A percentile compares a stretch with the other conserved stretches of the same genome.
Evolutionary conservation across 2,113 vertebrate genomes (phyloP).

Genomic region (Telmatochromis sp.): DNA sequence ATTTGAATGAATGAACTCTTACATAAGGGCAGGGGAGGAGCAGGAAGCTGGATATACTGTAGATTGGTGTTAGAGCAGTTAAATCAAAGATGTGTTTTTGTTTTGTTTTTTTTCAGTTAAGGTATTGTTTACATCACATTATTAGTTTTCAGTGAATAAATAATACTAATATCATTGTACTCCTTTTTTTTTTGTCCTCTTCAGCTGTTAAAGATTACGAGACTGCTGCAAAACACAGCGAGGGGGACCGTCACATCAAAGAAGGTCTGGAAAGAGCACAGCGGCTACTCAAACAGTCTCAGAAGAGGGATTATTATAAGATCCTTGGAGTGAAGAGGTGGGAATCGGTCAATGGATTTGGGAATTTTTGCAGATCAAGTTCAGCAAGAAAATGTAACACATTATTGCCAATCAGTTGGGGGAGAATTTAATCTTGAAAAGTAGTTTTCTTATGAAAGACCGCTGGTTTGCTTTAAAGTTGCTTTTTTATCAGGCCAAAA

Average conservation of each 20-base stretch:
- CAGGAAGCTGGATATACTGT: background rate
- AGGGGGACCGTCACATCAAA: slow-evolving; percentile 88
- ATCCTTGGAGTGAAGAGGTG: slow-evolving; percentile 98
- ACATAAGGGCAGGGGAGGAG: background rate
- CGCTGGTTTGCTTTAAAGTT: background rate
- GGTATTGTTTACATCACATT: background rate
- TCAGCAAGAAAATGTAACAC: background rate
- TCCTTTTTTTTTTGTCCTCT: background rate
- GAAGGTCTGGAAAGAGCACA: slow-evolving; percentile 93
- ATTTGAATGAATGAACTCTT: background rate
- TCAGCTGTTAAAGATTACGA: slow-evolving; percentile 93
- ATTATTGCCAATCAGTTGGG: background rate
- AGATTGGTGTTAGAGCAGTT: background rate
- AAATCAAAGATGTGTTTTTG: background rate
- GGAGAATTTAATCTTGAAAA: background rate
- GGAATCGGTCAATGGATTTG: background rate
- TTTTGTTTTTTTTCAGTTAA: fast-evolving
- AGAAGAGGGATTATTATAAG: slow-evolving; percentile 97
- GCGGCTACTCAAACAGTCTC: slow-evolving; percentile 89
- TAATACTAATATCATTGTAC: background rate
- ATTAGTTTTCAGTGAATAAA: background rate
- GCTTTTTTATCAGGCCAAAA: background rate
- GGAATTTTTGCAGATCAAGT: background rate
- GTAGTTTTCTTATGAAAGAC: background rate
- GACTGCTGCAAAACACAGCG: slow-evolving; percentile 82